These are phyloP conservation scores for Temnothorax rugatulus DNA, from an alignment of 2,888 invertebrate genomes.

Conservation along the genomic window DNA sequence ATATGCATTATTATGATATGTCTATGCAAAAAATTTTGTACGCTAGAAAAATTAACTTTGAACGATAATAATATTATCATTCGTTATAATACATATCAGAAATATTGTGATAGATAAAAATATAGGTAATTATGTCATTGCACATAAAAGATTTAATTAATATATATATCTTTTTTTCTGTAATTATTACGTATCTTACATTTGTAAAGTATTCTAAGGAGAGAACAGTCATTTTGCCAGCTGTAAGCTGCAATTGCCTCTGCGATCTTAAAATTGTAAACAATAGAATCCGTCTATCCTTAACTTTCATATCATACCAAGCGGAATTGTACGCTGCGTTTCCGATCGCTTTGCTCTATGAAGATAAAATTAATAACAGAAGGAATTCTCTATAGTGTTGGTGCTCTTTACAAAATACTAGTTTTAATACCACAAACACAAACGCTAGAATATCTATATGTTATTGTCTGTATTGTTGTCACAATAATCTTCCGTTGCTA, in stretches of 20 bases:
- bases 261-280: constrained; percentile 59
- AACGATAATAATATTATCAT: background rate
- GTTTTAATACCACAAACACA: background rate
- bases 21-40: background rate
- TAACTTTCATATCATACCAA: constrained; percentile 60
- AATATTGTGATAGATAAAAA: background rate
- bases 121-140: background rate
- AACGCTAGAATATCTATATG: background rate
- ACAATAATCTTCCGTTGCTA: background rate
- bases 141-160: background rate
- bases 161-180: background rate
- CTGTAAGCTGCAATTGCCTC: constrained; percentile 51
- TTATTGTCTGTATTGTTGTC: background rate
- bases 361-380: background rate
- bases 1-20: background rate
- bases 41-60: background rate
- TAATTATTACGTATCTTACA: constrained; percentile 44
- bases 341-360: constrained; percentile 51
- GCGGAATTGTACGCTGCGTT: constrained; percentile 46
- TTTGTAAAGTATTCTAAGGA: constrained; percentile 56
- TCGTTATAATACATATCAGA: background rate
- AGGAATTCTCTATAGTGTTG: background rate
- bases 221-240: constrained; percentile 54
- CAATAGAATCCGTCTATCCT: constrained; percentile 35
- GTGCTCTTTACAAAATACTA: background rate